A percentile compares a stretch with the other conserved stretches of the same genome.
Evolutionary conservation across 1,140 invertebrate species (phyloP).

Genomic region (Bombus affinis): DNA sequence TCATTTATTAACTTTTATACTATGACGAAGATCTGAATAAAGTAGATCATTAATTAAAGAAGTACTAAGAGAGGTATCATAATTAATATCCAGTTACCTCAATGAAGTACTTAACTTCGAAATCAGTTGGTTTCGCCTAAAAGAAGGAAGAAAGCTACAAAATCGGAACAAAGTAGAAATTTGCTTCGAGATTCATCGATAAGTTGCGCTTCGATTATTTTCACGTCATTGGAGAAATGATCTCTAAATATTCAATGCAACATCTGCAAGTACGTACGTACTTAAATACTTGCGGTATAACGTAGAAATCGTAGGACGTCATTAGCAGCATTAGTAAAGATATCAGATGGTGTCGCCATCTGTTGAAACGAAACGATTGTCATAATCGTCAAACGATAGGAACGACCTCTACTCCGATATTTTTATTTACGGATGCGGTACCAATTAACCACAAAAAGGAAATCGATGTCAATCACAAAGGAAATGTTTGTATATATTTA

Average conservation of each 20-base stretch:
- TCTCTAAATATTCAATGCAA: background rate
- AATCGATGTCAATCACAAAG: background rate
- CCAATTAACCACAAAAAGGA: background rate
- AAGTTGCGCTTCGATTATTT: background rate
- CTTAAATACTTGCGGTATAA: no score
- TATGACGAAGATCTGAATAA: constrained; percentile 61
- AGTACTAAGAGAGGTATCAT: background rate
- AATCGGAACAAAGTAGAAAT: background rate
- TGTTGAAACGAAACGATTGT: background rate
- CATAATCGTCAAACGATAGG: background rate
- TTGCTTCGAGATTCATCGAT: background rate
- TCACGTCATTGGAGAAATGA: background rate
- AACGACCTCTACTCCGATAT: background rate
- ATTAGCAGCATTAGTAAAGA: background rate
- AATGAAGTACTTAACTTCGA: no score
- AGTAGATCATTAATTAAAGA: constrained; percentile 39
- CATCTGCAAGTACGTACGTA: no score
- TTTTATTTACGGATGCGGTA: background rate
- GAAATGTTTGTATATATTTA: no score
- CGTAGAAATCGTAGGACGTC: background rate
- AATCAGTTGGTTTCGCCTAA: background rate
- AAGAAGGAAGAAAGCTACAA: no score
- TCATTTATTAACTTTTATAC: constrained; percentile 58
- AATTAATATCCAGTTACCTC: background rate
- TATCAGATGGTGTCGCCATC: constrained; percentile 26